A percentile compares a stretch with the other conserved stretches of the same genome.
phyloP scores from a whole-genome alignment of 2,113 vertebrate species.

The Crotalus tigris region DNA sequence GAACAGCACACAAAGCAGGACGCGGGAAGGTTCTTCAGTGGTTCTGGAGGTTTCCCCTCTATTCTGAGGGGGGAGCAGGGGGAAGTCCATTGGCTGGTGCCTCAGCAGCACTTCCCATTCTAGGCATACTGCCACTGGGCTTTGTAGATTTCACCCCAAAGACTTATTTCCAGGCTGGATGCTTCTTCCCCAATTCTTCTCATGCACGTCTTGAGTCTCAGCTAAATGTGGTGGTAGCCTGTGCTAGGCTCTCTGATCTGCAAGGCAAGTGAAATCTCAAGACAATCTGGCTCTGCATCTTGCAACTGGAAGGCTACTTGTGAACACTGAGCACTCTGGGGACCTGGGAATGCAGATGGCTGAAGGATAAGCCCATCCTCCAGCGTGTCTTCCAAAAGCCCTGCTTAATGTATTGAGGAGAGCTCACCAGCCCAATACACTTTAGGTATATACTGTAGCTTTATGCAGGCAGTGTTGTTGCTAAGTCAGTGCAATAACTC shows the following conservation, averaged over 20 bases:
- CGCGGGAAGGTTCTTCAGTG: background rate
- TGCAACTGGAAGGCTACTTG: background rate
- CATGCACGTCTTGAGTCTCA: background rate
- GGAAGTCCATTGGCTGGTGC: background rate
- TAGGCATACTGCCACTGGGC: background rate
- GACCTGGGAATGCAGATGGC: background rate
- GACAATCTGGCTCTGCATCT: background rate
- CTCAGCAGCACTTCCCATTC: background rate
- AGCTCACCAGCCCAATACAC: background rate
- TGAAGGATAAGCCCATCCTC: background rate
- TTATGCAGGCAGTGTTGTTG: background rate
- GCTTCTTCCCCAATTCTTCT: background rate
- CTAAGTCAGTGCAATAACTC: background rate
- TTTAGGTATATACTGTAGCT: background rate
- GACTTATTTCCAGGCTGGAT: background rate
- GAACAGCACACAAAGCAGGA: constrained; percentile 26
- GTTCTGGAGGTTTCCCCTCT: background rate
- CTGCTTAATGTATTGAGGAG: background rate
- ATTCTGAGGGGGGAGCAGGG: background rate
- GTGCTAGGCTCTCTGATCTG: background rate
- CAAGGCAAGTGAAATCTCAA: background rate
- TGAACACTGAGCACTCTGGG: background rate
- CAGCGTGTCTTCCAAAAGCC: too few relatives aligned
- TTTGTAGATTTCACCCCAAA: background rate
- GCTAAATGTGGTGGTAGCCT: background rate